phyloP scores from a whole-genome alignment of 1,140 invertebrate genomes.

The Pantala flavescens region DNA sequence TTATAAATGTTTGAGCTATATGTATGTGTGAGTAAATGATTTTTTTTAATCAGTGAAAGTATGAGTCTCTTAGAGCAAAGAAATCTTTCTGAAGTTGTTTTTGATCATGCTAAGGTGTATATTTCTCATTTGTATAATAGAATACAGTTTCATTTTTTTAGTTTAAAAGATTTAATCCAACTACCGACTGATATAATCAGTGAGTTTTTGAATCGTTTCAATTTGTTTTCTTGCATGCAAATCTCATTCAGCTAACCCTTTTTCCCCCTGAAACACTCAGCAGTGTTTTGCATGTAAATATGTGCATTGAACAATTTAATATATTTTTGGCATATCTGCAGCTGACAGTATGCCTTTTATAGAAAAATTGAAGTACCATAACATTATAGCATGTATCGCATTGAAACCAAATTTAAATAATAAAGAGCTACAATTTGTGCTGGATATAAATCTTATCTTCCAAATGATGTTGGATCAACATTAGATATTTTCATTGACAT shows the following conservation, averaged over 20 bases:
- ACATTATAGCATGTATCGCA: conserved; percentile 17
- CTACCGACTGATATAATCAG: not conserved
- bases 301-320: conserved; percentile 13
- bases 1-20: not conserved
- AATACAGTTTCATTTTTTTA: not conserved
- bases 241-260: not conserved
- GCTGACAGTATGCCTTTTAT: conserved; percentile 18
- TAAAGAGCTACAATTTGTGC: conserved; percentile 21
- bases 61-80: not conserved
- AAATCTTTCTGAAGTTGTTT: not conserved
- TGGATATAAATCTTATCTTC: conserved; percentile 13
- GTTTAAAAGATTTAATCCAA: conserved; percentile 2
- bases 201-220: conserved; percentile 1
- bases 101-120: not conserved
- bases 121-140: not conserved
- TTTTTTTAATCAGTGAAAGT: not conserved
- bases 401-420: conserved; percentile 20
- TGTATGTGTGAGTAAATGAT: not conserved
- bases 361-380: conserved; percentile 18
- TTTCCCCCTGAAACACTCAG: not conserved
- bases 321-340: conserved; percentile 8
- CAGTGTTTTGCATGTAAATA: conserved; percentile 18
- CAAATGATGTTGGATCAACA: not conserved
- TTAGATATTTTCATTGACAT: too few species aligned
- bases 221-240: conserved; percentile 13